Percentiles rank a stretch among this genome's conserved stretches.
These are phyloP conservation scores for Drosophila kokeensis DNA, from an alignment of 2,888 invertebrate species.

Conservation along the genomic window DNA sequence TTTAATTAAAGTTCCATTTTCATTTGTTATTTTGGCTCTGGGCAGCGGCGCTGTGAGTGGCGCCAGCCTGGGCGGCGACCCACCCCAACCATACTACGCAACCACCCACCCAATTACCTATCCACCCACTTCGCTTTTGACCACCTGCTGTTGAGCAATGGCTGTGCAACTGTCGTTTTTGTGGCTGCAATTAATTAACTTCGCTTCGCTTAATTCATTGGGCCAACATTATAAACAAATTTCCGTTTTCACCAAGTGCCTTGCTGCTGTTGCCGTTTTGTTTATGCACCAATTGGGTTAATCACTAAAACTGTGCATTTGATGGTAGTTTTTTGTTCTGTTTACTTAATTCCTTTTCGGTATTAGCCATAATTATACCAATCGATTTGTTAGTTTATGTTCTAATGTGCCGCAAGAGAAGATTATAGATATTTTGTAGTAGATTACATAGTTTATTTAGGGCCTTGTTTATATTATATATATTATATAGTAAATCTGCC, in stretches of 20 bases:
- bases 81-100: neutral
- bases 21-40: constrained; percentile 64
- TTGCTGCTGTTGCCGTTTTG: constrained; percentile 37
- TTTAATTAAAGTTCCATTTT: constrained; percentile 77
- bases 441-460: neutral
- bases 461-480: neutral
- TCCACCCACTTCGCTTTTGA: constrained; percentile 20
- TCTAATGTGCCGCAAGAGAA: neutral
- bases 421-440: neutral
- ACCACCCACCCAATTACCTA: constrained; percentile 2
- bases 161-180: constrained; percentile 57
- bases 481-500: neutral
- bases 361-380: constrained; percentile 24
- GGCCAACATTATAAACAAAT: constrained; percentile 65
- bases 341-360: constrained; percentile 25
- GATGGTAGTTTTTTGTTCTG: constrained; percentile 18
- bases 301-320: constrained; percentile 39
- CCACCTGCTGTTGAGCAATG: constrained; percentile 60
- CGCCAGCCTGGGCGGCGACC: constrained; percentile 53
- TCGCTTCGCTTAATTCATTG: constrained; percentile 39
- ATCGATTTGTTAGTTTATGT: constrained; percentile 20
- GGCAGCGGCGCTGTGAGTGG: constrained; percentile 46
- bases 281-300: constrained; percentile 73
- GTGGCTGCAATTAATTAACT: constrained; percentile 73
- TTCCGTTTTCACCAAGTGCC: constrained; percentile 25